These are phyloP conservation scores for Solenopsis invicta DNA, from an alignment of 1,140 invertebrate genomes.

Conservation along the genomic window DNA sequence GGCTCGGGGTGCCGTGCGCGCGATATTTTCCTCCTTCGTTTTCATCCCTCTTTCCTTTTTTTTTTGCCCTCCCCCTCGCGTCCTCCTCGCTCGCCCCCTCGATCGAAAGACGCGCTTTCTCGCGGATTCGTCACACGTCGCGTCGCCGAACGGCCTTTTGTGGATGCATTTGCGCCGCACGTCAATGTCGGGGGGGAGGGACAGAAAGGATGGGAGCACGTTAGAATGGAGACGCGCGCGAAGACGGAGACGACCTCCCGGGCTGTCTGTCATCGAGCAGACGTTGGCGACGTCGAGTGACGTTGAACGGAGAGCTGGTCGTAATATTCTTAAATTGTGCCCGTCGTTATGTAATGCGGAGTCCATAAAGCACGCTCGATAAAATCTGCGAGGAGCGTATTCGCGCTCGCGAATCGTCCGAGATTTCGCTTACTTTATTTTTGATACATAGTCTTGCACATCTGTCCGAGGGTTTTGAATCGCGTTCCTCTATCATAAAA, in stretches of 20 bases:
- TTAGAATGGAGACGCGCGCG: constrained; percentile 2
- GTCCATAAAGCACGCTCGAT: constrained; percentile 25
- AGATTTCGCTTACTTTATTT: background rate
- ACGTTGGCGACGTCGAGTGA: constrained; percentile 30
- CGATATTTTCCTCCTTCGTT: constrained; percentile 56
- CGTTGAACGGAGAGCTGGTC: constrained; percentile 31
- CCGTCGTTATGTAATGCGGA: background rate
- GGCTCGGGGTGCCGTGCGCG: background rate
- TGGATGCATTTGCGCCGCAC: constrained; percentile 69
- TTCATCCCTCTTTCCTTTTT: background rate
- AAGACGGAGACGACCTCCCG: constrained; percentile 9
- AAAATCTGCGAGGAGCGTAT: background rate
- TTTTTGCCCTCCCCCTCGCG: background rate
- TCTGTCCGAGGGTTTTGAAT: background rate
- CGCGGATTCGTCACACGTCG: constrained; percentile 73
- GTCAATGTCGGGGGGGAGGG: background rate
- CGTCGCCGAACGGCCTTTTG: constrained; percentile 68
- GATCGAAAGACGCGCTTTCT: constrained; percentile 21
- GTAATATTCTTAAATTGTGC: constrained; percentile 48
- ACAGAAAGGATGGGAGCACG: background rate
- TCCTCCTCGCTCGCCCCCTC: background rate
- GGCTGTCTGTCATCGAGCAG: constrained; percentile 66
- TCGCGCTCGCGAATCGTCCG: background rate
- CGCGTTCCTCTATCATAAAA: no score
- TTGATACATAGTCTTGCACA: background rate